Percentiles rank a stretch among this genome's conserved stretches.
Conservation (phyloP, 2,113 vertebrate species). For the Maccullochella peelii region DNA sequence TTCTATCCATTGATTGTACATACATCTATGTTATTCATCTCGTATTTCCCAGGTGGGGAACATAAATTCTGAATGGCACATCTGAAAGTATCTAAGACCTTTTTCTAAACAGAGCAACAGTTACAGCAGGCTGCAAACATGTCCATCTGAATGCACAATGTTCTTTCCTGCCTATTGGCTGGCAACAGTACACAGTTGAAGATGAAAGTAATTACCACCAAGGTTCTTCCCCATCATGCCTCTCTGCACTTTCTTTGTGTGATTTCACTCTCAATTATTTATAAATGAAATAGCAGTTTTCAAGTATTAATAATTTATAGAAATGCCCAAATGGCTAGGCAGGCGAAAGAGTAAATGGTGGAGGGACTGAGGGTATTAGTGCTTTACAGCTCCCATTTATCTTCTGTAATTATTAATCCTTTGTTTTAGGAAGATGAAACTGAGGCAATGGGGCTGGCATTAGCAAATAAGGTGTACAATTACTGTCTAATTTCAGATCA, state of each 20-base stretch:
- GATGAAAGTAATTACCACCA: slow-evolving; percentile 67
- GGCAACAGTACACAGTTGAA: slow-evolving; percentile 25
- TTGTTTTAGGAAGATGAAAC: slow-evolving; percentile 60
- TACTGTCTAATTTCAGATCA: slow-evolving; percentile 45
- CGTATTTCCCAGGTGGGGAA: background rate
- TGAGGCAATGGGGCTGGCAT: slow-evolving; percentile 19
- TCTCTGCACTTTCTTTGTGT: slow-evolving; percentile 67
- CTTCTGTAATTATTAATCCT: slow-evolving; percentile 76
- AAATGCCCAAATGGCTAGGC: slow-evolving; percentile 78
- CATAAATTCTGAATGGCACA: slow-evolving; percentile 24
- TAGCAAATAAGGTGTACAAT: slow-evolving; percentile 31
- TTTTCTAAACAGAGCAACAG: slow-evolving; percentile 30
- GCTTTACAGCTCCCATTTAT: slow-evolving; percentile 84
- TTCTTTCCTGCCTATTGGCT: slow-evolving; percentile 30
- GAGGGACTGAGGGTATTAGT: slow-evolving; percentile 75
- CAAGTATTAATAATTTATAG: slow-evolving; percentile 87
- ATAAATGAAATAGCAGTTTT: slow-evolving; percentile 87
- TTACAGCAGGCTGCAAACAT: slow-evolving; percentile 1
- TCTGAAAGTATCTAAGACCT: slow-evolving; percentile 28
- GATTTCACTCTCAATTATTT: slow-evolving; percentile 86
- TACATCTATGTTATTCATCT: slow-evolving; percentile 9
- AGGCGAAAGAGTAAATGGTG: slow-evolving; percentile 83
- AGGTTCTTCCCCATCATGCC: slow-evolving; percentile 52
- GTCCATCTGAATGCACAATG: slow-evolving; percentile 47
- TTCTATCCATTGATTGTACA: background rate